Percentiles rank a stretch among this genome's conserved stretches.
Conservation (phyloP, 2,113 vertebrate genomes). For the Burhinus bistriatus region DNA sequence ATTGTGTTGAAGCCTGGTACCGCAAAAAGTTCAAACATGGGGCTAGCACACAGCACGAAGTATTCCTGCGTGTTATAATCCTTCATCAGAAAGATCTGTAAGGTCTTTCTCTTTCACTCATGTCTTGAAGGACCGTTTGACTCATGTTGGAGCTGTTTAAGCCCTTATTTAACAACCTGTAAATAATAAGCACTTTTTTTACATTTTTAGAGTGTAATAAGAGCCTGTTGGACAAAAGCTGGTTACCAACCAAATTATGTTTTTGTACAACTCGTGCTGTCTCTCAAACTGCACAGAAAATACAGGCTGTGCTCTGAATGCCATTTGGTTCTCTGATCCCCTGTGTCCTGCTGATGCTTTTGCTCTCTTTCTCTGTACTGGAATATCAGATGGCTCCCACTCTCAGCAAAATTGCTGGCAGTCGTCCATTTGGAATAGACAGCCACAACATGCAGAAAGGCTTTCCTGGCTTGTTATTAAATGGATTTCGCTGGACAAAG, state of each 20-base stretch:
- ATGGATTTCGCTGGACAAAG: not conserved
- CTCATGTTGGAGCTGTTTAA: not conserved
- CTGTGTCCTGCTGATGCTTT: not conserved
- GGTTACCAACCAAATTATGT: not conserved
- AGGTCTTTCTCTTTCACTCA: not conserved
- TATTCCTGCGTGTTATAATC: not conserved
- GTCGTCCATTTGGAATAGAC: not conserved
- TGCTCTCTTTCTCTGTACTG: not conserved
- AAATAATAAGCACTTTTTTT: not conserved
- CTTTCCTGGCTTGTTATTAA: not conserved
- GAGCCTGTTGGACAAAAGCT: not conserved
- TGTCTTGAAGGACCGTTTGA: not conserved
- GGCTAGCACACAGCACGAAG: not conserved
- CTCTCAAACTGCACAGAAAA: not conserved
- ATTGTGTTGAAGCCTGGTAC: not conserved
- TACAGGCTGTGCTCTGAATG: not conserved
- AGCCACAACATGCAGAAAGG: not conserved
- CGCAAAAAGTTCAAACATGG: not conserved
- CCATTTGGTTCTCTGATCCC: not conserved
- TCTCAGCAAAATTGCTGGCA: not conserved
- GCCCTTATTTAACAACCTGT: not conserved
- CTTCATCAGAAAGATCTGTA: not conserved
- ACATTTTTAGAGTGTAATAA: not conserved
- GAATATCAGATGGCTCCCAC: not conserved
- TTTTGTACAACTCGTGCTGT: not conserved